Conservation (phyloP, 2,113 vertebrate genomes). For the Microcebus jonahi region DNA sequence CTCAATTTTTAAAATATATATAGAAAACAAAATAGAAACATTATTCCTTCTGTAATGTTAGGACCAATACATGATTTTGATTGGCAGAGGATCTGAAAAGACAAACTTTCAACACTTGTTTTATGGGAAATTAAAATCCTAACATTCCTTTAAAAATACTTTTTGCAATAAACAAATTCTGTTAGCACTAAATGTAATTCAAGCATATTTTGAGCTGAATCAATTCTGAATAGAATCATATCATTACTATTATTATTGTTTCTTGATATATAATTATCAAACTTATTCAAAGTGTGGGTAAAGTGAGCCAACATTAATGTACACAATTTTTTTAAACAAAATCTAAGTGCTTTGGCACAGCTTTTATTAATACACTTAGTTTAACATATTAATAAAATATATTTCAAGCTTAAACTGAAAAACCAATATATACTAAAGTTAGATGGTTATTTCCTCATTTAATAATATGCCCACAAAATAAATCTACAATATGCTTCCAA, state of each 20-base stretch:
- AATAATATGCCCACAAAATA: constrained; percentile 7
- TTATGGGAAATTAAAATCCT: constrained; percentile 20
- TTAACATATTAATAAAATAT: constrained; percentile 33
- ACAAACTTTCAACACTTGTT: constrained; percentile 47
- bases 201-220: constrained; percentile 4
- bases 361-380: neutral
- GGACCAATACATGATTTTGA: constrained; percentile 7
- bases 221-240: constrained; percentile 13
- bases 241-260: constrained; percentile 46
- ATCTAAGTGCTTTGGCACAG: neutral
- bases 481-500: neutral
- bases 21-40: constrained; percentile 66
- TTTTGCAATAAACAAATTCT: constrained; percentile 42
- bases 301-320: constrained; percentile 24
- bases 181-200: constrained; percentile 26
- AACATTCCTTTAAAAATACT: constrained; percentile 10
- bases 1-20: constrained; percentile 12
- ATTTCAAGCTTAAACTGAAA: constrained; percentile 36
- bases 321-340: neutral
- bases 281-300: neutral
- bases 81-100: constrained; percentile 24
- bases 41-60: constrained; percentile 46
- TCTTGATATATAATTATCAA: constrained; percentile 44
- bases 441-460: neutral
- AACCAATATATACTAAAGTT: neutral